Evolutionary conservation across 1,140 invertebrate genomes (phyloP).

Genomic region (Conus betulinus): DNA sequence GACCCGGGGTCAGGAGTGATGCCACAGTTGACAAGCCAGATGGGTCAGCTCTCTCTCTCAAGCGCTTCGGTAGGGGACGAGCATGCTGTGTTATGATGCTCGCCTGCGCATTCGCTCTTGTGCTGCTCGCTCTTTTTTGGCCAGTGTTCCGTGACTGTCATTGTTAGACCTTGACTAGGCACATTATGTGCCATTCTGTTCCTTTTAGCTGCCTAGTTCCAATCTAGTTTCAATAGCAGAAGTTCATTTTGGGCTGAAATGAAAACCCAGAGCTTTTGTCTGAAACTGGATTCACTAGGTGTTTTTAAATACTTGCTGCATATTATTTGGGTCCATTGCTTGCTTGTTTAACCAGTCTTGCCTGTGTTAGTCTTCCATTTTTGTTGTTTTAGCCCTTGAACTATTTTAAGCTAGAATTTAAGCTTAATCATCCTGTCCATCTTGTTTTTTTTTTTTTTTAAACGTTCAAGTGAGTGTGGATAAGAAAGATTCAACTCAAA

Average conservation of each 20-base stretch:
- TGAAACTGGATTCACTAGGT: neutral
- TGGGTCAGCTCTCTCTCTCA: conserved; percentile 53
- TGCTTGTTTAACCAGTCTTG: conserved; percentile 13
- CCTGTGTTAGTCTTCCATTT: conserved; percentile 17
- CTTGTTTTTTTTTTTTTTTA: no score
- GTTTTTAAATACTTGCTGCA: neutral
- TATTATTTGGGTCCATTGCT: neutral
- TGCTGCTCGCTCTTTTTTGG: conserved; percentile 26
- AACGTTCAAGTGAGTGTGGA: no score
- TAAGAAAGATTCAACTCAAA: no score
- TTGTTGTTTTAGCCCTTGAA: neutral
- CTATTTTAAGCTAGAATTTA: neutral
- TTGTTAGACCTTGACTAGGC: conserved; percentile 21
- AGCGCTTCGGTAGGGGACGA: conserved; percentile 54
- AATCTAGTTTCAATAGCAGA: neutral
- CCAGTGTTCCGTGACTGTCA: conserved; percentile 29
- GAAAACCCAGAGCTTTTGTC: neutral
- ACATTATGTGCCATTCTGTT: neutral
- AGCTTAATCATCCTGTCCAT: neutral
- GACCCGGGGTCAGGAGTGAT: conserved; percentile 43
- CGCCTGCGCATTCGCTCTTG: conserved; percentile 20
- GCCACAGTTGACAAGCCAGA: conserved; percentile 49
- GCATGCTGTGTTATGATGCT: conserved; percentile 37
- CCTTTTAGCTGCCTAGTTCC: neutral
- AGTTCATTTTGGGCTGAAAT: neutral